These are phyloP conservation scores for Entomyzon cyanotis DNA, from an alignment of 2,113 vertebrate species.

Conservation along the genomic window DNA sequence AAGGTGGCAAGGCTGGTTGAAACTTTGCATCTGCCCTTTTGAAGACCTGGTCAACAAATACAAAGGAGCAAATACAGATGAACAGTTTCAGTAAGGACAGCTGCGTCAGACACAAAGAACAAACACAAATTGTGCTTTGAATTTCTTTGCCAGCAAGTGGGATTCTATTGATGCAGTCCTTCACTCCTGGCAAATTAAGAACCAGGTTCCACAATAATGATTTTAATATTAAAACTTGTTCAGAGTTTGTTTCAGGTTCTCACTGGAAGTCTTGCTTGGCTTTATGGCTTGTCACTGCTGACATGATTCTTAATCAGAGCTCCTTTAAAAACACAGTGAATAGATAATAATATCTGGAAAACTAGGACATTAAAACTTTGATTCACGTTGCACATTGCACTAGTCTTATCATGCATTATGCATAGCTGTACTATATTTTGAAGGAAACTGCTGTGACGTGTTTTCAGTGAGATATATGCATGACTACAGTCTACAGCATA, in stretches of 20 bases:
- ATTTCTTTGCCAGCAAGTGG: not conserved
- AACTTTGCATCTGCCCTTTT: not conserved
- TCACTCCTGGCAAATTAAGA: not conserved
- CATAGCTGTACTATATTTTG: constrained; percentile 41
- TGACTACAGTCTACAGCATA: not conserved
- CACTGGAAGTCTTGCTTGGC: not conserved
- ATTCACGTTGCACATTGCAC: constrained; percentile 9
- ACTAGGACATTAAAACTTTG: constrained; percentile 56
- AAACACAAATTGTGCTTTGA: not conserved
- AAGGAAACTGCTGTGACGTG: constrained; percentile 26
- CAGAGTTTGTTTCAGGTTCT: not conserved
- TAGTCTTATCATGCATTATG: constrained; percentile 38
- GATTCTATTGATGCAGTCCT: not conserved
- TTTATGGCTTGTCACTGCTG: constrained; percentile 16
- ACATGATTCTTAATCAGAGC: constrained; percentile 30
- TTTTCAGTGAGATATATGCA: not conserved
- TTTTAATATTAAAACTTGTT: constrained; percentile 6
- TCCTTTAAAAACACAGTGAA: constrained; percentile 24
- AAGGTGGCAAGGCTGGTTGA: not conserved
- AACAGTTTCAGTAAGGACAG: not conserved
- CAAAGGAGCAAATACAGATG: not conserved
- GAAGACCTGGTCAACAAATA: not conserved
- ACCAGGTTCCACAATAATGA: not conserved
- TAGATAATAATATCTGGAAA: constrained; percentile 50
- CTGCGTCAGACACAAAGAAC: not conserved